phyloP scores from a whole-genome alignment of 2,888 invertebrate species.

The Drosophila meridionalis region DNA sequence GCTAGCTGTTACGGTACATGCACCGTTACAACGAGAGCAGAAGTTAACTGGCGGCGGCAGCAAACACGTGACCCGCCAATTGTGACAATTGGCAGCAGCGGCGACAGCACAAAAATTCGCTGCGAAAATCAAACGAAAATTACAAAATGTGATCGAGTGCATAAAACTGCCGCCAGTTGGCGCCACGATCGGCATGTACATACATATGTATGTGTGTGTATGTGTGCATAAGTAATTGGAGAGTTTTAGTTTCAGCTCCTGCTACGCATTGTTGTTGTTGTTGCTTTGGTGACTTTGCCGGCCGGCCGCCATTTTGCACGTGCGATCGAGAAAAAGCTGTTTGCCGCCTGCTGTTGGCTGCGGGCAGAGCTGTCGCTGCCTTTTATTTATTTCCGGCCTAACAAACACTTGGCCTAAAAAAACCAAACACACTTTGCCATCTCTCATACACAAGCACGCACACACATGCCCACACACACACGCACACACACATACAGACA shows the following conservation, averaged over 20 bases:
- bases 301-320: constrained; percentile 58
- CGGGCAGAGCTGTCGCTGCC: constrained; percentile 32
- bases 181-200: constrained; percentile 43
- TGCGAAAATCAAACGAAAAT: constrained; percentile 47
- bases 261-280: constrained; percentile 22
- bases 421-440: constrained; percentile 57
- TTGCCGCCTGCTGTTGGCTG: constrained; percentile 8
- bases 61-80: constrained; percentile 79
- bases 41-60: constrained; percentile 78
- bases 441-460: constrained; percentile 13
- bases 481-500: constrained; percentile 16
- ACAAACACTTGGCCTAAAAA: constrained; percentile 62
- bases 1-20: constrained; percentile 62
- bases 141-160: constrained; percentile 35
- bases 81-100: constrained; percentile 74
- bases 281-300: constrained; percentile 34
- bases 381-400: constrained; percentile 55
- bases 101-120: constrained; percentile 58
- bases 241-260: constrained; percentile 17
- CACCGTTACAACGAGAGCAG: constrained; percentile 78
- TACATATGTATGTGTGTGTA: neutral
- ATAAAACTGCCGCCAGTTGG: constrained; percentile 43
- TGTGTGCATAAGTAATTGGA: constrained; percentile 3
- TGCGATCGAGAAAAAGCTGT: constrained; percentile 55
- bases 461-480: constrained; percentile 6